Percentiles rank a stretch among this genome's conserved stretches.
These are phyloP conservation scores for Zaprionus africanus DNA, from an alignment of 1,140 invertebrate genomes.

Conservation along the genomic window DNA sequence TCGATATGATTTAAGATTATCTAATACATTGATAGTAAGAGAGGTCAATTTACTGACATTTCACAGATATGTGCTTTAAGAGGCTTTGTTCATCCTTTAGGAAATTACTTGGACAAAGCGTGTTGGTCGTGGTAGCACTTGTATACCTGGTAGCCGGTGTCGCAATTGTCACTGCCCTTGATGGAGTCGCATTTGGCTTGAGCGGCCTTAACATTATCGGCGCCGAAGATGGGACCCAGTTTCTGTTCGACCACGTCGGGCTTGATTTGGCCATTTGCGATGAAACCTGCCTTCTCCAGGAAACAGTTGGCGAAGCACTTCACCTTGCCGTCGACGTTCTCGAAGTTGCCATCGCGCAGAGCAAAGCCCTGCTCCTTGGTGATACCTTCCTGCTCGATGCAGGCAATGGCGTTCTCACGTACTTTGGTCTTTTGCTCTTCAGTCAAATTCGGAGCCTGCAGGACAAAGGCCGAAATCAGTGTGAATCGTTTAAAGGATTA, in stretches of 20 bases:
- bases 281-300: conserved; percentile 61
- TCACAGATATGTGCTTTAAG: conserved; percentile 28
- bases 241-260: conserved; percentile 50
- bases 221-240: conserved; percentile 47
- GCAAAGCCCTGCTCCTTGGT: conserved; percentile 65
- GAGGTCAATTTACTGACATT: conserved; percentile 20
- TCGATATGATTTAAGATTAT: background rate
- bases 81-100: conserved; percentile 7
- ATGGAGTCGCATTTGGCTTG: conserved; percentile 58
- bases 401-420: conserved; percentile 43
- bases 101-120: conserved; percentile 39
- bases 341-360: conserved; percentile 56
- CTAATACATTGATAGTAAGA: background rate
- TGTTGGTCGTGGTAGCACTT: conserved; percentile 61
- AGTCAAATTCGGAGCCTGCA: conserved; percentile 38
- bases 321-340: conserved; percentile 51
- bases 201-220: conserved; percentile 49
- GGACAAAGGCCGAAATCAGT: background rate
- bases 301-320: conserved; percentile 76
- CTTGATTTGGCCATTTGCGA: conserved; percentile 60
- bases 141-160: conserved; percentile 67
- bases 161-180: conserved; percentile 64
- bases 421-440: conserved; percentile 63
- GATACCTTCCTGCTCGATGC: conserved; percentile 62
- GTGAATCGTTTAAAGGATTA: background rate